Evolutionary conservation across 2,113 vertebrate genomes (phyloP).

Genomic region (Spizaetus ornatus): DNA sequence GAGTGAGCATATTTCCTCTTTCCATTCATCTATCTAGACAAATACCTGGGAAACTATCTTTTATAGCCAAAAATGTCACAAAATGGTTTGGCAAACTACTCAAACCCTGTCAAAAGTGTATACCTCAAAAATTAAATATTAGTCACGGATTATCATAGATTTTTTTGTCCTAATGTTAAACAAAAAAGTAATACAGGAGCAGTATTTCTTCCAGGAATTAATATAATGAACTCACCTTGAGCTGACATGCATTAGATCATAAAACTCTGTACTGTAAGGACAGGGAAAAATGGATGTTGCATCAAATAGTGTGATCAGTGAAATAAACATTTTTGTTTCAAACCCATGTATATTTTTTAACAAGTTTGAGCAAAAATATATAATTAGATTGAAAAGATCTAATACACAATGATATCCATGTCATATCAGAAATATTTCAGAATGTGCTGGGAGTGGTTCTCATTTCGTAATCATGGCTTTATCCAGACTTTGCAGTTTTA

Average conservation of each 20-base stretch:
- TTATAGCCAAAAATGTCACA: slow-evolving; percentile 18
- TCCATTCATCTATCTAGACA: not conserved
- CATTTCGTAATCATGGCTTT: not conserved
- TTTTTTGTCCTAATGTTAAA: not conserved
- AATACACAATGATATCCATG: not conserved
- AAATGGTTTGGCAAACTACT: not conserved
- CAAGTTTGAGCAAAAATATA: not conserved
- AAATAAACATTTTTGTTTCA: not conserved
- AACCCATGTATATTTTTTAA: not conserved
- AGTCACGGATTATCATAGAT: not conserved
- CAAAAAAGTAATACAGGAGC: not conserved
- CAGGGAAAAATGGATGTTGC: not conserved
- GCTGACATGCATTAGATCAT: not conserved
- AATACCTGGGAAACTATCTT: not conserved
- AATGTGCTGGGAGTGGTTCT: not conserved
- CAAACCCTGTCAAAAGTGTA: not conserved
- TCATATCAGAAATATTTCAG: not conserved
- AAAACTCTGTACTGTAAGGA: not conserved
- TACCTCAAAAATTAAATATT: not conserved
- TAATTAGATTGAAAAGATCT: not conserved
- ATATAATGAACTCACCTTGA: not conserved
- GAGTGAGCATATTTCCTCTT: not conserved
- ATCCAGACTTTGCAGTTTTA: not conserved
- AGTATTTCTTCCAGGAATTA: not conserved
- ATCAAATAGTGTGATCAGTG: not conserved